phyloP scores from a whole-genome alignment of 2,888 invertebrate genomes.

The Xanthostigma xanthostigma region DNA sequence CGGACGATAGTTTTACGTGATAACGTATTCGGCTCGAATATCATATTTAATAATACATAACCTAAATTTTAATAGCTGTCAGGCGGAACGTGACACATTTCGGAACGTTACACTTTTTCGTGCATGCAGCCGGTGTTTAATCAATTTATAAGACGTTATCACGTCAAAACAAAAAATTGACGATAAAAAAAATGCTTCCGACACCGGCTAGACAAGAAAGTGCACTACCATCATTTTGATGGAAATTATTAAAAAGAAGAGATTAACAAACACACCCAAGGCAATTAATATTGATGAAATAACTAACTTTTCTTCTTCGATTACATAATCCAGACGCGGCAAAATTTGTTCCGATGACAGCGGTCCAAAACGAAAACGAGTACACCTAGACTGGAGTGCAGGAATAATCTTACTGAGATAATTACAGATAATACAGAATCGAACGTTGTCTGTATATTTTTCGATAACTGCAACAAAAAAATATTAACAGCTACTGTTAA shows the following conservation, averaged over 20 bases:
- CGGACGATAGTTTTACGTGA: too few species aligned
- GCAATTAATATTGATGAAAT: not conserved
- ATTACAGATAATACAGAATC: conserved; percentile 98
- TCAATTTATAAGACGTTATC: too few species aligned
- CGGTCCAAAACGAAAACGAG: conserved; percentile 90
- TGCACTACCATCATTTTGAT: too few species aligned
- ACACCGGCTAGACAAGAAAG: too few species aligned
- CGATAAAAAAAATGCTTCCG: too few species aligned
- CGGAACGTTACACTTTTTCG: too few species aligned
- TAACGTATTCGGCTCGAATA: too few species aligned
- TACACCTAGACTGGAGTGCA: conserved; percentile 95
- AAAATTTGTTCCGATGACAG: conserved; percentile 72
- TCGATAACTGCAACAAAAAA: conserved; percentile 69
- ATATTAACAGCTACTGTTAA: conserved; percentile 2
- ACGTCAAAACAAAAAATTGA: too few species aligned
- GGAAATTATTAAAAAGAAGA: not conserved
- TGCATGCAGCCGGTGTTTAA: too few species aligned
- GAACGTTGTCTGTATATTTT: conserved; percentile 95
- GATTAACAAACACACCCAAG: not conserved
- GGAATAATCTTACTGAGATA: conserved; percentile 98
- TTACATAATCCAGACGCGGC: conserved; percentile 74
- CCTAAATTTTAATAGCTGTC: too few species aligned
- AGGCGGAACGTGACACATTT: too few species aligned
- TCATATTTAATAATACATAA: too few species aligned
- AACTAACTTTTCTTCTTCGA: conserved; percentile 63